Conservation (phyloP, 1,140 invertebrate genomes). For the Neuroterus valhalla region DNA sequence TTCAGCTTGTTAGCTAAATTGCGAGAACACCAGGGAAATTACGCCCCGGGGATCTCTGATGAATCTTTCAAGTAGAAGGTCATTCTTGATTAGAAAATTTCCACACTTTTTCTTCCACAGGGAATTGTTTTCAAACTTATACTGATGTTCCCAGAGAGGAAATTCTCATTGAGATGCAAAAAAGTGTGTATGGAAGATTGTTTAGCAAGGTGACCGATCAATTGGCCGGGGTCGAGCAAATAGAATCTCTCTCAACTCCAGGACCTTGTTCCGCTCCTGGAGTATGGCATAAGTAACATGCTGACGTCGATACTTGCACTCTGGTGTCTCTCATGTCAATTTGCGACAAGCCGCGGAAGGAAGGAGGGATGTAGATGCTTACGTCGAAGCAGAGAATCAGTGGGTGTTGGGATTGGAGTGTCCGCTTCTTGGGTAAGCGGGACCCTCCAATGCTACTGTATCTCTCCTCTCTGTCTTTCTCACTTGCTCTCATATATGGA, state of each 20-base stretch:
- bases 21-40: conserved; percentile 27
- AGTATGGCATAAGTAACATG: conserved; percentile 52
- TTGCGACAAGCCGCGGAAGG: conserved; percentile 66
- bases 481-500: conserved; percentile 61
- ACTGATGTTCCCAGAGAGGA: not conserved
- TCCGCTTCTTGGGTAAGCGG: conserved; percentile 71
- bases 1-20: conserved; percentile 43
- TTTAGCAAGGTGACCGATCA: conserved; percentile 17
- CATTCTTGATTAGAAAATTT: not conserved
- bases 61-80: conserved; percentile 17
- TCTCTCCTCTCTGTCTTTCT: conserved; percentile 54
- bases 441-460: conserved; percentile 53
- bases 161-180: not conserved
- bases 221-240: conserved; percentile 14
- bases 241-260: conserved; percentile 20
- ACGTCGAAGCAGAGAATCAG: conserved; percentile 53
- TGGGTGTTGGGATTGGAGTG: conserved; percentile 69
- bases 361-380: conserved; percentile 58
- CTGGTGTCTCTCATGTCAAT: conserved; percentile 69
- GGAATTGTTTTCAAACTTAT: not conserved
- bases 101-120: not conserved
- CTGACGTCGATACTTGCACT: conserved; percentile 53
- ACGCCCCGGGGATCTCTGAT: not conserved
- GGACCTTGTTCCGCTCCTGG: conserved; percentile 12
- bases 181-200: not conserved